Base-by-base conservation (phyloP, 2,888 invertebrate genomes). In the Steromphala cineraria region DNA sequence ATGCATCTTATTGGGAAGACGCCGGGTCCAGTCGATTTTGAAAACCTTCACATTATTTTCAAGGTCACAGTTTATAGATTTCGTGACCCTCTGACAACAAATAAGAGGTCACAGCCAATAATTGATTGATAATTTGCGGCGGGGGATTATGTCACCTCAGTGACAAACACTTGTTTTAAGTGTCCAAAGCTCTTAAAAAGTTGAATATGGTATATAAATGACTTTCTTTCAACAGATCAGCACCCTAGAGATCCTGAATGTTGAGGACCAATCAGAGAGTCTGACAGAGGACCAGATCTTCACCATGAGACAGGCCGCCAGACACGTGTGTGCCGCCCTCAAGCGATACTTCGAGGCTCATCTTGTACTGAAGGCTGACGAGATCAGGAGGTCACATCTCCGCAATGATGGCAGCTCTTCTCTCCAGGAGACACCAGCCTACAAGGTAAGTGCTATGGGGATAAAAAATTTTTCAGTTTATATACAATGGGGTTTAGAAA, bases 341-440 rank as follows among this genome's bases (percentile, higher is more conserved):
- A 96, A 97, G 90, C 95, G 97, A 89, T 99, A 99, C 90, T 95
- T 98, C 93, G 98, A 98, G 92, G 97, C 98, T 0, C 99, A 99
- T 93, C 94, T 99, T 78, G 95, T 95, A 89, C 94, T 96, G 78
- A 96, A 96, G 93, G 96, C 96, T n/a, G 96, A 96, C 84, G 95
- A 95, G 84, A 94, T 96, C 53, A 88, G 93, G 21, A 85, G 94
- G 75, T 89, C 91, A 10, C 92, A 92, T 80, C 84, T 90, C 21
- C 87, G 92, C 28, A 91, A 87, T 81, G 91, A 91, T 80, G 92
- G 84, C 94, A 95, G 90, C 93, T 96, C 85, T 94, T 95, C 81
- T 95, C 88, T 89, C n/a, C 90, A 88, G 80, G 92, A 91, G 79
- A 90, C 87, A 7, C 92, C 94, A 15, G 93, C 94, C 10, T 94